Percentiles rank a stretch among this genome's conserved stretches.
phyloP scores from a whole-genome alignment of 2,888 invertebrate genomes.

The Germaria angustata region DNA sequence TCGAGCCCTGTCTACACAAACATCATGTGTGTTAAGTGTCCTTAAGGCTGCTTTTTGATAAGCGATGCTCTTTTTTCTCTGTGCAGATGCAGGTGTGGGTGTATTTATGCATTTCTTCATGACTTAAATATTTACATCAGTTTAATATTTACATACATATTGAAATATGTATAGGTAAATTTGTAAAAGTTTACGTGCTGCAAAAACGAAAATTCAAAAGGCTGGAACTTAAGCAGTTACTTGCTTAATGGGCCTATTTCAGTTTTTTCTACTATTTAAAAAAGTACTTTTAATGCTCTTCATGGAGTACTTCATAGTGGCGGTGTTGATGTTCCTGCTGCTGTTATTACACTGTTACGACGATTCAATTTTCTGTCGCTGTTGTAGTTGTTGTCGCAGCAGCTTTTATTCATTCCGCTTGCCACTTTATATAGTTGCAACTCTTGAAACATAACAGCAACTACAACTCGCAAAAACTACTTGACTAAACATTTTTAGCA shows the following conservation, averaged over 20 bases:
- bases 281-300: conserved; percentile 49
- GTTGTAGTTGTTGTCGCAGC: conserved; percentile 19
- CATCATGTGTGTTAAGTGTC: conserved; percentile 60
- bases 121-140: conserved; percentile 7
- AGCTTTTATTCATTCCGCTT: conserved; percentile 42
- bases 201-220: conserved; percentile 53
- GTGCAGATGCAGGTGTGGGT: neutral
- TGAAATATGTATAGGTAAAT: neutral
- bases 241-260: conserved; percentile 65
- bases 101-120: neutral
- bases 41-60: conserved; percentile 42
- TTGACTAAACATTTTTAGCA: conserved; percentile 52
- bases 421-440: conserved; percentile 60
- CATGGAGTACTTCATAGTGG: conserved; percentile 56
- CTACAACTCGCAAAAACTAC: conserved; percentile 56
- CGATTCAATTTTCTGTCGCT: conserved; percentile 24
- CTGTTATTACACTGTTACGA: conserved; percentile 52
- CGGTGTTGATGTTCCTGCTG: conserved; percentile 50
- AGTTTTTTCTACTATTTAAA: conserved; percentile 6
- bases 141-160: neutral
- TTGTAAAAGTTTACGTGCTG: neutral
- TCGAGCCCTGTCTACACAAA: conserved; percentile 7
- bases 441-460: conserved; percentile 53
- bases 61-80: conserved; percentile 36
- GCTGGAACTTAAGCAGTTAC: conserved; percentile 60